Evolutionary conservation across 2,888 invertebrate genomes (phyloP).

Genomic region (Julus scanicus): DNA sequence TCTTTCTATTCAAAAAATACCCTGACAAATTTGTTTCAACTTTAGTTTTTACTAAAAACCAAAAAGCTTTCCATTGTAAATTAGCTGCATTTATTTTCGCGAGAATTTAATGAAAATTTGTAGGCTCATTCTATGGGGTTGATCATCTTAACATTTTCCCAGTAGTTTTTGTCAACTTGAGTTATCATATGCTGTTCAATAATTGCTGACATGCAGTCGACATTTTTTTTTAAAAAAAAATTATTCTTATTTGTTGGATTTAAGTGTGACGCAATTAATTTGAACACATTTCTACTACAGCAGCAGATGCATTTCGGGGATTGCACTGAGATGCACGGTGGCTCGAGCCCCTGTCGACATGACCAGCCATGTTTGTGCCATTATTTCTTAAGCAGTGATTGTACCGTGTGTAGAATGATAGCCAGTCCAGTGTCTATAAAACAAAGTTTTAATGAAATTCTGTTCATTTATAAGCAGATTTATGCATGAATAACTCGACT

Average conservation of each 20-base stretch:
- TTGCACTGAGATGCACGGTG: constrained; percentile 42
- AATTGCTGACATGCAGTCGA: background rate
- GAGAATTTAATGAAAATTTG: background rate
- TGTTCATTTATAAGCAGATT: constrained; percentile 47
- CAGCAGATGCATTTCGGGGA: constrained; percentile 36
- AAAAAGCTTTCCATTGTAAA: background rate
- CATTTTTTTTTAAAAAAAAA: background rate
- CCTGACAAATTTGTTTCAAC: background rate
- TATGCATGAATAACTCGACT: constrained; percentile 45
- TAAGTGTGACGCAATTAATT: constrained; percentile 6
- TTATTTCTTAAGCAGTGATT: constrained; percentile 47
- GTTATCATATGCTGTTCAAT: background rate
- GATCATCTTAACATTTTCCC: constrained; percentile 15
- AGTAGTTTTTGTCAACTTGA: background rate
- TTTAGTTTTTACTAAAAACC: background rate
- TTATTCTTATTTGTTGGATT: background rate
- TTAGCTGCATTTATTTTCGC: background rate
- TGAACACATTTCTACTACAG: background rate
- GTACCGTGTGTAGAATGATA: constrained; percentile 47
- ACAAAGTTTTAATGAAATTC: constrained; percentile 45
- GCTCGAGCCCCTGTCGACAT: constrained; percentile 41
- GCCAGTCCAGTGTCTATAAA: constrained; percentile 47
- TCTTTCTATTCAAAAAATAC: background rate
- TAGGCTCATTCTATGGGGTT: background rate
- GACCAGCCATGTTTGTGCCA: constrained; percentile 47